phyloP scores from a whole-genome alignment of 2,113 vertebrate species.

The Saccopteryx leptura region DNA sequence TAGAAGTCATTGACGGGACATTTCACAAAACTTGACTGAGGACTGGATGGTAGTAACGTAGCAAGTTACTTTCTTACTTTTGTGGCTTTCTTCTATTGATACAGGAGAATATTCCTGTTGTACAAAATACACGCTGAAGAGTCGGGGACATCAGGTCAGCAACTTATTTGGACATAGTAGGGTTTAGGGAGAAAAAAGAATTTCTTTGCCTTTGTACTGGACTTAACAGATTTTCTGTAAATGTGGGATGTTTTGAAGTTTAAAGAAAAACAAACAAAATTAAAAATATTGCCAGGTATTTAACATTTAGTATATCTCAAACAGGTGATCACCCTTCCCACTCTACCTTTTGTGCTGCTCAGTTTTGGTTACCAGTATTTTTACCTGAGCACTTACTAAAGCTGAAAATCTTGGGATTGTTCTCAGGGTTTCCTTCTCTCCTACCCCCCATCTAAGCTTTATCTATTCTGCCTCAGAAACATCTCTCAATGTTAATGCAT shows the following conservation, averaged over 20 bases:
- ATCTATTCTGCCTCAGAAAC: background rate
- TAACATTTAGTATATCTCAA: background rate
- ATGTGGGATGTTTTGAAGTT: background rate
- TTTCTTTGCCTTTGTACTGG: background rate
- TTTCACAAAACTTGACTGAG: background rate
- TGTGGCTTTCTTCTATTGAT: background rate
- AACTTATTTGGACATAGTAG: background rate
- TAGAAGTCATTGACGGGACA: background rate
- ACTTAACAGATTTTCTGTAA: conserved; percentile 2
- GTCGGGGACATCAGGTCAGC: background rate
- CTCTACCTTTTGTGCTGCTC: background rate
- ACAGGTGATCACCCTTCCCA: background rate
- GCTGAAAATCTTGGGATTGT: background rate
- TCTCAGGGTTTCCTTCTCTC: background rate
- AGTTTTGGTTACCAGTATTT: background rate
- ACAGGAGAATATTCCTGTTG: background rate
- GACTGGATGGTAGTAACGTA: background rate
- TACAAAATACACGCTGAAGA: background rate
- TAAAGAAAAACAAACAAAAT: background rate
- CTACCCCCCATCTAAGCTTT: background rate
- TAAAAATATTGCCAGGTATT: background rate
- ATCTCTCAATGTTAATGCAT: background rate
- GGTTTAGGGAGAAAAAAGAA: background rate
- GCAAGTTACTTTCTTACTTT: background rate
- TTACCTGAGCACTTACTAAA: background rate